A percentile compares a stretch with the other conserved stretches of the same genome.
Evolutionary conservation across 1,140 invertebrate species (phyloP).

Genomic region (Drosophila baimaii): DNA sequence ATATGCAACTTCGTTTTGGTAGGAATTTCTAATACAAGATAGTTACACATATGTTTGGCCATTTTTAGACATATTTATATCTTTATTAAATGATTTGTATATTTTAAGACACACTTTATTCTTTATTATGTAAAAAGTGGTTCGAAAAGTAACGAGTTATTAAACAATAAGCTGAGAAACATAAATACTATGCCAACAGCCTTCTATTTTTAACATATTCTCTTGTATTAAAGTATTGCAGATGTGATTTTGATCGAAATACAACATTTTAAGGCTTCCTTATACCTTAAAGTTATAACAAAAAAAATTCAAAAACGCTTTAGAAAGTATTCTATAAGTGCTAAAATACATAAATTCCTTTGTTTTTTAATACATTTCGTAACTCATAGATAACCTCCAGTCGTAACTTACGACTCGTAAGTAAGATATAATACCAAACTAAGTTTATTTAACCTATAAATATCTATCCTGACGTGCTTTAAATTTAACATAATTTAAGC

Average conservation of each 20-base stretch:
- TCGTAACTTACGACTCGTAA: too few relatives aligned
- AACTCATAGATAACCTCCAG: too few relatives aligned
- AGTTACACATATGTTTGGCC: not conserved
- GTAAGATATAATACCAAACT: too few relatives aligned
- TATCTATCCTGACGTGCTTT: not conserved
- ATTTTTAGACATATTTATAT: not conserved
- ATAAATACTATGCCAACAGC: not conserved
- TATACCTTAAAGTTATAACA: not conserved
- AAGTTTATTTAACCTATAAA: too few relatives aligned
- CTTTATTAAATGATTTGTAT: not conserved
- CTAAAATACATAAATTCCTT: too few relatives aligned
- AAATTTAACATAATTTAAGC: not conserved
- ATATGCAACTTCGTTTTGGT: too few relatives aligned
- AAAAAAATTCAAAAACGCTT: not conserved
- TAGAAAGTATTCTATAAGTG: too few relatives aligned
- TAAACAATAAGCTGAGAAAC: not conserved
- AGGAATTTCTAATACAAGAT: not conserved
- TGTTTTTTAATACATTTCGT: too few relatives aligned
- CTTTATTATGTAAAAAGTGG: not conserved
- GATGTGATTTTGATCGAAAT: not conserved
- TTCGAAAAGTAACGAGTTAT: not conserved
- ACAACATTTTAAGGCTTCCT: not conserved
- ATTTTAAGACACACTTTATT: not conserved
- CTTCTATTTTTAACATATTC: too few relatives aligned
- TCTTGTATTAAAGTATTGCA: not conserved